Conservation (phyloP, 1,140 invertebrate genomes). For the Trichogramma pretiosum region DNA sequence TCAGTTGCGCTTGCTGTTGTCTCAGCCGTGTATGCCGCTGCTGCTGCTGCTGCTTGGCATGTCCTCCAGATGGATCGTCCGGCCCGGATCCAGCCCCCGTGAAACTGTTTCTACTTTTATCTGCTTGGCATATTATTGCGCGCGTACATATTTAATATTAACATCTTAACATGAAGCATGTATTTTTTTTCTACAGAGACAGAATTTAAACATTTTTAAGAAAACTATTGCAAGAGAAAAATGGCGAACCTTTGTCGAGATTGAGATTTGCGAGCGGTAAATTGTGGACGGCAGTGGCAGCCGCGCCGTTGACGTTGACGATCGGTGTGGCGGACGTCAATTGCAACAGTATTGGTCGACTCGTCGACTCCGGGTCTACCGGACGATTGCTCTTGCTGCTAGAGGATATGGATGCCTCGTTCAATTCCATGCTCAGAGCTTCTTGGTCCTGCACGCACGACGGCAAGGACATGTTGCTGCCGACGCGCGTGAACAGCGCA, state of each 20-base stretch:
- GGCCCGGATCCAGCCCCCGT: no score
- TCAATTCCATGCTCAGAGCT: conserved; percentile 12
- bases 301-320: not conserved
- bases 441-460: conserved; percentile 35
- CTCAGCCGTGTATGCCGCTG: not conserved
- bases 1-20: conserved; percentile 30
- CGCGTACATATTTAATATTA: no score
- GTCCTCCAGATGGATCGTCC: not conserved
- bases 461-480: conserved; percentile 38
- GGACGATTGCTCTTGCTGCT: no score
- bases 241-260: not conserved
- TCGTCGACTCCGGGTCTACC: no score
- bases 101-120: no score
- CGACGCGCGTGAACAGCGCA: conserved; percentile 35
- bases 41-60: not conserved
- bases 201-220: no score
- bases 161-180: no score
- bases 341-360: no score
- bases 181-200: no score
- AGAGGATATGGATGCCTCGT: not conserved
- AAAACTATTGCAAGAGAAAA: no score
- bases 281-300: not conserved
- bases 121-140: no score
- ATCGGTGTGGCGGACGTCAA: not conserved
- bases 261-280: not conserved